phyloP scores from a whole-genome alignment of 1,140 invertebrate genomes.

The Bombus haemorrhoidalis region DNA sequence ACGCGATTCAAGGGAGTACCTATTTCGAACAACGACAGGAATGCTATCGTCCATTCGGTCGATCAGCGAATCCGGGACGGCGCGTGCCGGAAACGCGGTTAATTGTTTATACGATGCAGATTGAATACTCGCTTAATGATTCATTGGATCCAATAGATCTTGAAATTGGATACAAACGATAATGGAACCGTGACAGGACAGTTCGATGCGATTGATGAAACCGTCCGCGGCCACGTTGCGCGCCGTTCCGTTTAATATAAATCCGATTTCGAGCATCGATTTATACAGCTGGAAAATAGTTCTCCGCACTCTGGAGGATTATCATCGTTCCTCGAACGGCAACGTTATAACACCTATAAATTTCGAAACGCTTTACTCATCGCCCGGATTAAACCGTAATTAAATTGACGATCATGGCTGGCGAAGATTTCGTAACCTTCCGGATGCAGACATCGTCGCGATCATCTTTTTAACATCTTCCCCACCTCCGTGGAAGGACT shows the following conservation, averaged over 20 bases:
- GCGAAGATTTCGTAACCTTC: background rate
- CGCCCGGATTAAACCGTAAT: constrained; percentile 2
- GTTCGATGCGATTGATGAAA: constrained; percentile 51
- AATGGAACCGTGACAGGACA: constrained; percentile 54
- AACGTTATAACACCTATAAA: constrained; percentile 15
- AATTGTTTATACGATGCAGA: constrained; percentile 57
- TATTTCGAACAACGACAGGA: background rate
- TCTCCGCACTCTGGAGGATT: background rate
- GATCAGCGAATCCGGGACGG: background rate
- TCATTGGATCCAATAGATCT: constrained; percentile 54
- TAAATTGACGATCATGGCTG: constrained; percentile 9
- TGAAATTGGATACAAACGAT: constrained; percentile 57
- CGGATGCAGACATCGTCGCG: background rate
- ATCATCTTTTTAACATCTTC: constrained; percentile 3
- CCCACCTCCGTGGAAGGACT: too few species aligned
- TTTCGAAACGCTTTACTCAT: background rate
- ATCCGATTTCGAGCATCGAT: constrained; percentile 13
- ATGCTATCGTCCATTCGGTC: background rate
- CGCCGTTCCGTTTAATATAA: background rate
- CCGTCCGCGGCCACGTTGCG: background rate
- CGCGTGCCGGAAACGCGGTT: constrained; percentile 36
- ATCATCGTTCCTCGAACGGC: background rate
- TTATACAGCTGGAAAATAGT: background rate
- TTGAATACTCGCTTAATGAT: constrained; percentile 60
- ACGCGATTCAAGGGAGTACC: background rate